A percentile compares a stretch with the other conserved stretches of the same genome.
phyloP scores from a whole-genome alignment of 2,888 invertebrate genomes.

The Drosophila histrio region DNA sequence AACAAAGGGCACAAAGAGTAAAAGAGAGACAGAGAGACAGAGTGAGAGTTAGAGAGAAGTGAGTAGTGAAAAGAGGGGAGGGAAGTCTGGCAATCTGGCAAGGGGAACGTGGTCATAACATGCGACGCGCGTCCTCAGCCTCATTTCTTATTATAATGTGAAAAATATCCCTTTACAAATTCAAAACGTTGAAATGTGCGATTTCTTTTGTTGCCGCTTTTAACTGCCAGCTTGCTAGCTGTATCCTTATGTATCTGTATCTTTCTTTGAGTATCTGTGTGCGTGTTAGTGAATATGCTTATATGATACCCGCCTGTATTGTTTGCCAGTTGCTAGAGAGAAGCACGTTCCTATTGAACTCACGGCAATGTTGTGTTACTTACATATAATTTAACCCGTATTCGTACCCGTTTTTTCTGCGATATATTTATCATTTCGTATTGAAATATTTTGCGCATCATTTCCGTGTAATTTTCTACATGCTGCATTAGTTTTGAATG shows the following conservation, averaged over 20 bases:
- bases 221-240: conserved; percentile 43
- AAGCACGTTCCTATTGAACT: conserved; percentile 59
- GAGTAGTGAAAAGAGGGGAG: too few relatives aligned
- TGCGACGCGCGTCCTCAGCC: conserved; percentile 73
- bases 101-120: conserved; percentile 46
- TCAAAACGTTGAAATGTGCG: conserved; percentile 74
- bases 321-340: conserved; percentile 36
- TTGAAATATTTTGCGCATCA: conserved; percentile 72
- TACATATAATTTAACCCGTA: not conserved
- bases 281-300: conserved; percentile 9
- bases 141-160: conserved; percentile 80
- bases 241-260: not conserved
- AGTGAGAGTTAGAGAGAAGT: not conserved
- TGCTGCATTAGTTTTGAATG: conserved; percentile 27
- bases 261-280: not conserved
- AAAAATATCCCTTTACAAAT: conserved; percentile 79
- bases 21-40: not conserved
- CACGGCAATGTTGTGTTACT: conserved; percentile 54
- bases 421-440: conserved; percentile 59
- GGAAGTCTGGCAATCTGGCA: not conserved
- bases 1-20: not conserved
- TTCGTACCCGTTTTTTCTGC: conserved; percentile 4
- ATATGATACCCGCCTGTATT: conserved; percentile 57
- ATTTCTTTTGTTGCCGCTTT: conserved; percentile 72
- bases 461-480: conserved; percentile 61